Evolutionary conservation across 2,888 invertebrate species (phyloP), one percentile per base, ranked within the genome.

Genomic region (Sesia apiformis): DNA sequence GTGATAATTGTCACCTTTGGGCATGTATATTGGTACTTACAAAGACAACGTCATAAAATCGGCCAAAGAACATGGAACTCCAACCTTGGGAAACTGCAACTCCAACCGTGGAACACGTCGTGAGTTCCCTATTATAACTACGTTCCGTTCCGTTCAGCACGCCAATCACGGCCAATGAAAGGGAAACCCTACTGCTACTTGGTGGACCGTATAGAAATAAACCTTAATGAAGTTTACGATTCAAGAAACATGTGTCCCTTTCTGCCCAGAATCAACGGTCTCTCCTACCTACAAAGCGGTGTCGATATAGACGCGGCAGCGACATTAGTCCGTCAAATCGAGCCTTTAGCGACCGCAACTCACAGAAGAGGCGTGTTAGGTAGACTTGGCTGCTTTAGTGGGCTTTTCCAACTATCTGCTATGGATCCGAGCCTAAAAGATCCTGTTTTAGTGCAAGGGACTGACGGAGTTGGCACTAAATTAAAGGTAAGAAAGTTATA

Each of bases 381-480:
- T 0, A 90, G 93, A 3, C 91, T 98, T 55, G 99, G 99, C 38
- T 96, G 97, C 57, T 99, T 97, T 86, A 98, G 98, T 40, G 98
- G 97, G 0, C 90, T 98, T 7, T 98, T 98, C 85, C 97, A 98
- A 70, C 80, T 95, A 8, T 94, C 93, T 54, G 93, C 93, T 4
- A 94, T 94, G 63, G 82, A 86, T 64, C 77, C 84, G 0, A 67
- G 70, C 8, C 93, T 93, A 62, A 91, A 91, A 62, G 95, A 97
- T 75, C 97, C 98, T 0, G 91, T 98, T 38, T 85, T 99, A 1
- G 97, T 98, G 8, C 96, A 98, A 59, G 97, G 97, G 0, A 97
- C 98, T 0, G 98, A 98, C 72, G 99, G 99, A 0, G 98, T 99
- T 49, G 98, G 99, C 1, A 97, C 98, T 4, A 99, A 99, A 83